Evolutionary conservation across 1,140 invertebrate species (phyloP).

Genomic region (Ceratosolen fusciceps): DNA sequence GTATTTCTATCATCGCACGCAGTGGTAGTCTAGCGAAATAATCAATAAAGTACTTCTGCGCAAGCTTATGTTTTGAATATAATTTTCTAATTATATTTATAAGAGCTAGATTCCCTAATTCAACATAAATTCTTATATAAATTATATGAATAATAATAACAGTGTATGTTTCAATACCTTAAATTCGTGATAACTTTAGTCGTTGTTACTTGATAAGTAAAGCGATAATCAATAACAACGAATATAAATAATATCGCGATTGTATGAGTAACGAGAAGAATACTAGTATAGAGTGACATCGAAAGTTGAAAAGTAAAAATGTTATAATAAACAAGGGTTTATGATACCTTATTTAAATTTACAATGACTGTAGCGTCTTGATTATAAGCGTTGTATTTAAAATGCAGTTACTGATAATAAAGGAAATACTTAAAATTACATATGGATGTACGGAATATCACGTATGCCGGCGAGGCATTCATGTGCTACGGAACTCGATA

Average conservation of each 20-base stretch:
- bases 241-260: not conserved
- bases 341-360: no score
- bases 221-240: not conserved
- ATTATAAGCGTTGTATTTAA: not conserved
- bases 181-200: not conserved
- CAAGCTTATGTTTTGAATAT: not conserved
- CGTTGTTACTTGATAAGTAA: not conserved
- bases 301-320: constrained; percentile 1
- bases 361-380: not conserved
- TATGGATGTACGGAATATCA: not conserved
- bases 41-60: not conserved
- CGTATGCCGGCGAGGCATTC: not conserved
- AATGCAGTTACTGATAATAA: not conserved
- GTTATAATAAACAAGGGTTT: no score
- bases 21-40: not conserved
- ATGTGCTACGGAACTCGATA: not conserved
- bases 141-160: not conserved
- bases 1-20: no score
- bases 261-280: not conserved
- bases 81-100: not conserved
- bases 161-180: constrained; percentile 4
- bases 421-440: not conserved
- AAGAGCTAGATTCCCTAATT: not conserved
- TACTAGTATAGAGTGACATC: not conserved
- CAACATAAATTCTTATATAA: not conserved